Base-by-base conservation (phyloP, 2,888 invertebrate genomes). In the Melitaea athalia region DNA sequence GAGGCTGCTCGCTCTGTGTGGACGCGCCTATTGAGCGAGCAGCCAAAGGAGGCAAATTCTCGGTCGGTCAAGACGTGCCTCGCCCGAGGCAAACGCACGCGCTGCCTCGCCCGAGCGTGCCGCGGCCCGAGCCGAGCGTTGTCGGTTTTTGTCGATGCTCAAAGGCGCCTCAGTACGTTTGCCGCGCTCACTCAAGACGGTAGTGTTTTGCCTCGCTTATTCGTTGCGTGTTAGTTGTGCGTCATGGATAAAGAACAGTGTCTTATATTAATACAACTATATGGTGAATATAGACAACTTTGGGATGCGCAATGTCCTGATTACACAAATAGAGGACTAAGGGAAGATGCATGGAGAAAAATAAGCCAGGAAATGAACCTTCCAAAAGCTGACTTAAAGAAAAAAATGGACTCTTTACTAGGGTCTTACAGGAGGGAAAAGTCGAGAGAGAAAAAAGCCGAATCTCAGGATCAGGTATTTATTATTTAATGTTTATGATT, bases 261-360 rank as follows among this genome's bases (percentile, higher is more conserved):
- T 75, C 70, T 74, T 43, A 72, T 72, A 72, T 69, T 38, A 38
- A 38, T 38, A 38, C 68, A 65, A 64, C 69, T 63, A 63, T 63
- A 63, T 43, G 38, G 38, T 38, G 38, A 38, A 38, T 38, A 38
- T 68, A 74, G 63, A 67, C 64, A 62, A 68, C 72, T 76, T 70
- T 76, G 73, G 74, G 71, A 75, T 73, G 72, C 74, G 71, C 67
- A 70, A 70, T 68, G 71, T 75, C 74, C 71, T 61, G 53, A 76
- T 74, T 75, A 76, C 31, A 74, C 71, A 11, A 76, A 76, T 52
- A 73, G 63, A 67, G 70, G 72, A 71, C 61, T 69, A 63, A 74
- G 64, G 43, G 60, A 68, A 64, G 64, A 68, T 49, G 63, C 74
- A 31, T 73, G 68, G 69, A 64, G 67, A 68, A 70, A 64, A 33